Percentiles rank a stretch among this genome's conserved stretches.
These are phyloP conservation scores for Leucophora obtusa DNA, from an alignment of 2,888 invertebrate species.

Conservation along the genomic window DNA sequence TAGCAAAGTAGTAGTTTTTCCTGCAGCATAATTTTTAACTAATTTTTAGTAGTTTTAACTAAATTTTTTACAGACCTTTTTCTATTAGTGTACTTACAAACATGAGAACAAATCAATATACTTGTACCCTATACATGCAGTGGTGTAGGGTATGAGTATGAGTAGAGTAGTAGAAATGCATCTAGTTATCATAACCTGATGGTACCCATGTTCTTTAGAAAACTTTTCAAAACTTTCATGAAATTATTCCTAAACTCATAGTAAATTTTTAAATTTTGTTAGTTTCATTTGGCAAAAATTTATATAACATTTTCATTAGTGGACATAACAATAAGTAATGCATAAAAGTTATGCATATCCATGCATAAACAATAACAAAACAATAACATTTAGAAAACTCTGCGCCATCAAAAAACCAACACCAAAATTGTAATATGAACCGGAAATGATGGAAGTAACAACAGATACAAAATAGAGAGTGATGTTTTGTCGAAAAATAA, in stretches of 20 bases:
- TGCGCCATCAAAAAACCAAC: not conserved
- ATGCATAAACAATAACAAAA: not conserved
- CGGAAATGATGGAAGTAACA: constrained; percentile 25
- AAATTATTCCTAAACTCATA: not conserved
- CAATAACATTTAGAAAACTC: not conserved
- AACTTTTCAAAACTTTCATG: not conserved
- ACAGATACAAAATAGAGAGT: not conserved
- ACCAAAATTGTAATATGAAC: constrained; percentile 30
- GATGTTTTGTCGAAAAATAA: not conserved
- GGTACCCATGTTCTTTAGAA: not conserved
- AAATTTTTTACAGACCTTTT: too few species aligned
- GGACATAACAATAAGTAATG: constrained; percentile 14
- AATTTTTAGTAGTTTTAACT: too few species aligned
- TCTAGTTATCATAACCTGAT: too few species aligned
- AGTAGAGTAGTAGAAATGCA: too few species aligned
- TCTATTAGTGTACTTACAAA: too few species aligned
- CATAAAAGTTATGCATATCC: constrained; percentile 29
- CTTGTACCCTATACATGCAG: too few species aligned
- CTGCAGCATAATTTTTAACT: too few species aligned
- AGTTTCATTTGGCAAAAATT: not conserved
- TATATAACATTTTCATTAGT: not conserved
- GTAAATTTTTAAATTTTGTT: not conserved
- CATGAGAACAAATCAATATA: too few species aligned
- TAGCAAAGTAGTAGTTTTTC: too few species aligned
- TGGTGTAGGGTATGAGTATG: too few species aligned